These are phyloP conservation scores for Steinernema hermaphroditum DNA, from an alignment of 2,888 invertebrate genomes.

Conservation along the genomic window DNA sequence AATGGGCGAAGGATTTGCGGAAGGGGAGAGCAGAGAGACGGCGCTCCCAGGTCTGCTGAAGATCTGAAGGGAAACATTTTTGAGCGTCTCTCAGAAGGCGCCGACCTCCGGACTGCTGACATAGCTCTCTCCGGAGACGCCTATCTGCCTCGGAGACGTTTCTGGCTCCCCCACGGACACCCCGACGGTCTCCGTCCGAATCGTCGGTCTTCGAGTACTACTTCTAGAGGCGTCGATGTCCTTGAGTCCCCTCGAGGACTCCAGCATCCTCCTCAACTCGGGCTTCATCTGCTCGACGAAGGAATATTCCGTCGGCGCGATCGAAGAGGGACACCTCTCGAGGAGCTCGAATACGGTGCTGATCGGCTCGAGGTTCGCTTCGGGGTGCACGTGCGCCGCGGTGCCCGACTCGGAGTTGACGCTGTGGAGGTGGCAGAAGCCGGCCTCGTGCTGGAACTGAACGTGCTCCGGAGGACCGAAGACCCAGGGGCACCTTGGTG, in stretches of 20 bases:
- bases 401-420: conserved; percentile 37
- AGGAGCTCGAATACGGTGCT: conserved; percentile 40
- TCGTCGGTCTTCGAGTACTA: not conserved
- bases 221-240: not conserved
- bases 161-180: not conserved
- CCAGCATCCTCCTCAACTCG: conserved; percentile 29
- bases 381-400: conserved; percentile 32
- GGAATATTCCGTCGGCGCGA: conserved; percentile 23
- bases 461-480: too few relatives aligned
- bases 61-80: too few relatives aligned
- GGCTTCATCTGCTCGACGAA: conserved; percentile 32
- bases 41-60: not conserved
- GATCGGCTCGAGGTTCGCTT: conserved; percentile 34
- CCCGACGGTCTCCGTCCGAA: conserved; percentile 15
- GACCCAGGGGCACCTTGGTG: not conserved
- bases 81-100: not conserved
- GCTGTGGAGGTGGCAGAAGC: conserved; percentile 41
- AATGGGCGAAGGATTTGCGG: not conserved
- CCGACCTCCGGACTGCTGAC: not conserved
- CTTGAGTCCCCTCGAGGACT: not conserved
- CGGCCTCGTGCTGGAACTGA: conserved; percentile 35
- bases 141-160: not conserved
- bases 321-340: conserved; percentile 37
- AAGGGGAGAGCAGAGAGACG: not conserved
- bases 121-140: conserved; percentile 19